A percentile compares a stretch with the other conserved stretches of the same genome.
Evolutionary conservation across 2,888 invertebrate genomes (phyloP).

Genomic region (Linnaemya vulpina): DNA sequence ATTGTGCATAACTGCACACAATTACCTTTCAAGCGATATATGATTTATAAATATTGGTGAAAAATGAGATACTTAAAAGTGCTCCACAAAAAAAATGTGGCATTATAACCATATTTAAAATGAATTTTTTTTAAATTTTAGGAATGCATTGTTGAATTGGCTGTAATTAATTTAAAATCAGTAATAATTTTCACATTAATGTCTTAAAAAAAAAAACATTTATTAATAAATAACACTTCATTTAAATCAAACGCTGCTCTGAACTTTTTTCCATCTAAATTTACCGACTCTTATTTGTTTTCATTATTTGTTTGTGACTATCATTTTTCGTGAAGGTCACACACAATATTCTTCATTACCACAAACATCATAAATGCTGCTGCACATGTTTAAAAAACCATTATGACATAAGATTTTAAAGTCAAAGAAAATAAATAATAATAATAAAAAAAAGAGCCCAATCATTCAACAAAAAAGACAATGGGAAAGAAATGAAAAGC

Average conservation of each 20-base stretch:
- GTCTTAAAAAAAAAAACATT: background rate
- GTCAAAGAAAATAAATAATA: constrained; percentile 1
- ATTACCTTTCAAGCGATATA: no score
- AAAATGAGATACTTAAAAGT: no score
- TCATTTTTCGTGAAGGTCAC: constrained; percentile 50
- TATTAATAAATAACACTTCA: background rate
- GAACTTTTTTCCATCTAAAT: constrained; percentile 2
- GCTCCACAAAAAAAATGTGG: background rate
- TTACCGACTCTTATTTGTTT: background rate
- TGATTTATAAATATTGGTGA: no score
- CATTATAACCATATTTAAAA: background rate
- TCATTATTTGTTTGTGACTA: constrained; percentile 19
- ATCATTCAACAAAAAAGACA: constrained; percentile 27
- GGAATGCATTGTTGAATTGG: no score
- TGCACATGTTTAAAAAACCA: constrained; percentile 37
- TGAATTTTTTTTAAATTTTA: background rate
- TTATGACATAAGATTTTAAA: constrained; percentile 54
- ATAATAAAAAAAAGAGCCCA: constrained; percentile 21
- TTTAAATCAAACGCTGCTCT: background rate
- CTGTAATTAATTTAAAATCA: background rate
- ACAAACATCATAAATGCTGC: constrained; percentile 48
- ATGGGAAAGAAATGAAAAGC: constrained; percentile 19
- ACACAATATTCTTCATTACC: constrained; percentile 42
- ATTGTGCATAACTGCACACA: no score
- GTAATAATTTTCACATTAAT: background rate